phyloP scores from a whole-genome alignment of 23 tunicate species.

The Oikopleura dioica region DNA sequence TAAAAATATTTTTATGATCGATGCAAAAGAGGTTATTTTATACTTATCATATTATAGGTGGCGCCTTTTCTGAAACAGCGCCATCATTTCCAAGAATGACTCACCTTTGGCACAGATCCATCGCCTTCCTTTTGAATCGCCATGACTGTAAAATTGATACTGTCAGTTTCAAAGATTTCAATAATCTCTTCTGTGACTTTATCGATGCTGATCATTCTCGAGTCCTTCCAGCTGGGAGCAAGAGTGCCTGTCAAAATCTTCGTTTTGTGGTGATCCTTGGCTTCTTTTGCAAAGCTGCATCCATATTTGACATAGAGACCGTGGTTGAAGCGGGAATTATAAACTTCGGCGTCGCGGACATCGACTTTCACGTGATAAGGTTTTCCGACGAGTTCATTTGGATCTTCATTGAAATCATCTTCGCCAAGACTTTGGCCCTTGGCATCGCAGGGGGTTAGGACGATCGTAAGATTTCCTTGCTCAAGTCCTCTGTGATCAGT shows the following conservation, averaged over 20 bases:
- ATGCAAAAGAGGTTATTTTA: background rate
- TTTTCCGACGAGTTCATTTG: conserved; percentile 39
- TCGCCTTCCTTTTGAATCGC: conserved; percentile 30
- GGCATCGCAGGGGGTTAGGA: conserved; percentile 48
- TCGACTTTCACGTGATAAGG: conserved; percentile 65
- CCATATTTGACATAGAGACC: conserved; percentile 63
- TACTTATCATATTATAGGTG: no score
- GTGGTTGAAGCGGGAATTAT: conserved; percentile 54
- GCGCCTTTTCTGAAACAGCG: no score
- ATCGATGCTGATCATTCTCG: conserved; percentile 31
- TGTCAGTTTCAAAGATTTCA: conserved; percentile 43
- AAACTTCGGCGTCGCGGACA: conserved; percentile 24
- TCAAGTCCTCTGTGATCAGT: conserved; percentile 88
- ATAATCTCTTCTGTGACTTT: conserved; percentile 38
- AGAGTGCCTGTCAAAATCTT: conserved; percentile 19
- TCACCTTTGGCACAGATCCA: background rate
- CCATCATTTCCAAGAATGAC: no score
- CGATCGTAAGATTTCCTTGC: conserved; percentile 39
- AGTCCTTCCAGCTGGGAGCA: conserved; percentile 56
- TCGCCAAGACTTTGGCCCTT: conserved; percentile 75
- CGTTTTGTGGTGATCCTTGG: conserved; percentile 2
- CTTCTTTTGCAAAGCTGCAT: conserved; percentile 22
- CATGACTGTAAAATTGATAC: conserved; percentile 43
- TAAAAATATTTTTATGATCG: background rate
- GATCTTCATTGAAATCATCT: conserved; percentile 73